phyloP scores from a whole-genome alignment of 2,797 vertebrate genomes.

The Lagocephalus sceleratus region DNA sequence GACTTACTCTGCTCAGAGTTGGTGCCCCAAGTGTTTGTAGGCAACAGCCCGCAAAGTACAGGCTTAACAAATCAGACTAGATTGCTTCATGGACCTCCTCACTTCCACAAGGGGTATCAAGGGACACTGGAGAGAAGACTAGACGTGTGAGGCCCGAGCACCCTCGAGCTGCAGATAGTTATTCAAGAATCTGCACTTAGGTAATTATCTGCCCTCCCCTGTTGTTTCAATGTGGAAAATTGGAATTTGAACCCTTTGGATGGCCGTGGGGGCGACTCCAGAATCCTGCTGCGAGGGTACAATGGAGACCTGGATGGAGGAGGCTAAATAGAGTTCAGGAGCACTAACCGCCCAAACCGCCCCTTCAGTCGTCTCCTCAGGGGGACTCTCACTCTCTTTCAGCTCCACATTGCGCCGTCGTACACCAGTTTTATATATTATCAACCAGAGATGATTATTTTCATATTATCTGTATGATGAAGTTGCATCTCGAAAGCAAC shows the following conservation, averaged over 20 bases:
- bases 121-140: conserved; percentile 51
- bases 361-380: no score
- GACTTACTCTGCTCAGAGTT: conserved; percentile 69
- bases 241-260: conserved; percentile 71
- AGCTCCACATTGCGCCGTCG: no score
- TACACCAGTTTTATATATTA: no score
- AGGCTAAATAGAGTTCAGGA: no score
- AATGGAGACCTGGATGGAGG: conserved; percentile 21
- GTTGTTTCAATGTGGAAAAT: conserved; percentile 74
- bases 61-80: conserved; percentile 80
- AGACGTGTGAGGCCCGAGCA: conserved; percentile 57
- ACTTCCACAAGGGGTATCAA: conserved; percentile 62
- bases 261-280: conserved; percentile 54
- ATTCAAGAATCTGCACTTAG: conserved; percentile 76
- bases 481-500: not conserved
- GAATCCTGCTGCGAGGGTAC: conserved; percentile 49
- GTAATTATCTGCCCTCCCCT: conserved; percentile 79
- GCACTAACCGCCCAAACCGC: no score
- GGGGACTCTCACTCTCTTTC: no score
- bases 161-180: conserved; percentile 76
- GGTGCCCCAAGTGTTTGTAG: conserved; percentile 67
- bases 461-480: no score
- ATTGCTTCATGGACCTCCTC: conserved; percentile 70
- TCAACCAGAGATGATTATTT: no score
- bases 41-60: conserved; percentile 70